These are phyloP conservation scores for Neolamprologus variostigma DNA, from an alignment of 2,113 vertebrate species.

Conservation along the genomic window DNA sequence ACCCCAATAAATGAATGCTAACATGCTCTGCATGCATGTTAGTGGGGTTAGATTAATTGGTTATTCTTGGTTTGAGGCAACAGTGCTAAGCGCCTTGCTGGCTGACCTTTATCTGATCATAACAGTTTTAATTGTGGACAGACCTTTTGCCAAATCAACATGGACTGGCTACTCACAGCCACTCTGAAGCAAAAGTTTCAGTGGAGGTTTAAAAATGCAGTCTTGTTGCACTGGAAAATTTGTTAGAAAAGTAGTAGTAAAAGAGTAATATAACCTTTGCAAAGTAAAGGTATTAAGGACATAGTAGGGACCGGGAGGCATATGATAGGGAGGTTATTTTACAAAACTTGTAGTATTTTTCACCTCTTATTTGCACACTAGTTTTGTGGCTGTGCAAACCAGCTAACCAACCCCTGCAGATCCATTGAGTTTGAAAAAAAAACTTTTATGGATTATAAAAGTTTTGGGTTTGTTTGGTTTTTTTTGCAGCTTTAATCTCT, in stretches of 20 bases:
- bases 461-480: rapidly evolving
- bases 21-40: neutral
- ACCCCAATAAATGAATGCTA: neutral
- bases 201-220: neutral
- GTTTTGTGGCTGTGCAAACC: neutral
- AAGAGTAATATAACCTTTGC: neutral
- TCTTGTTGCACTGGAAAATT: neutral
- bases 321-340: neutral
- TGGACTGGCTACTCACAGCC: neutral
- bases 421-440: neutral
- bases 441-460: neutral
- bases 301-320: neutral
- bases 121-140: neutral
- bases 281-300: neutral
- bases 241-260: neutral
- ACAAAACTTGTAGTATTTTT: neutral
- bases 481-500: neutral
- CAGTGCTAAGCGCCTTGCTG: neutral
- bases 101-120: neutral
- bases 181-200: neutral
- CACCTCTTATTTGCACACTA: neutral
- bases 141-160: neutral
- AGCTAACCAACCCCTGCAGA: neutral
- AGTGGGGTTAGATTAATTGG: neutral
- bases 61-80: neutral